Base-by-base conservation (phyloP, 2,797 vertebrate genomes). In the Valencia hispanica region DNA sequence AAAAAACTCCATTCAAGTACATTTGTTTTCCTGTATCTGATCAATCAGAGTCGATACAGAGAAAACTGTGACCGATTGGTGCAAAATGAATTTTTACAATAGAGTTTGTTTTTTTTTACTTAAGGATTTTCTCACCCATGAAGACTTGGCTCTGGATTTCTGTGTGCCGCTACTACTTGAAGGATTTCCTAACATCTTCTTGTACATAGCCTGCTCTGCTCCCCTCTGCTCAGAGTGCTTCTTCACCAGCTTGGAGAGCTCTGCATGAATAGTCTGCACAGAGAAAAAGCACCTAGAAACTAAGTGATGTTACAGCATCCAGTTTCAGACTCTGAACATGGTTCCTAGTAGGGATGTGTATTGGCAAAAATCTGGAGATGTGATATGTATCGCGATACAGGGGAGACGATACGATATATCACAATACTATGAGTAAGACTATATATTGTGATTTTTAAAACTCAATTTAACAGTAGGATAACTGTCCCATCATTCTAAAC, bases 141-240 rank as follows among this genome's bases (percentile, higher is more conserved):
- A 93, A 15, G 96, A 92, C 87, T 96, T 98, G 90, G 94, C 89
- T 41, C 86, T 91, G 63, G 81, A 86, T 82, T 93, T 92, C 82
- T 89, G 89, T 39, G 69, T 63, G 59, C 73, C 55, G 76, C 79
- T 75, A 27, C 74, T 59, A 32, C 79, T 87, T 0, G 84, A 68
- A 17, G 94, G 94, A 81, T 97, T 99, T 30, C 98, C 98, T 2
- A 99, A 93, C 98, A 99, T 99, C 93, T 99, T 99, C 89, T 97
- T 97, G 90, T 98, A 99, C 95, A 99, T 96, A 80, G 97, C 97
- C 0, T 98, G 97, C 91, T 99, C 98, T 2, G 96, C 94, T 14
- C 94, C 97, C 87, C 93, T 96, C 94, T 98, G 97, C 73, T 98
- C 97, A 0, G 96, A 96, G 0, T 97, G 95, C 84, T 98, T 99